Evolutionary conservation across 92 coral and sea anemone genomes (phyloP).

Genomic region (Umimayanthus chanpuru): DNA sequence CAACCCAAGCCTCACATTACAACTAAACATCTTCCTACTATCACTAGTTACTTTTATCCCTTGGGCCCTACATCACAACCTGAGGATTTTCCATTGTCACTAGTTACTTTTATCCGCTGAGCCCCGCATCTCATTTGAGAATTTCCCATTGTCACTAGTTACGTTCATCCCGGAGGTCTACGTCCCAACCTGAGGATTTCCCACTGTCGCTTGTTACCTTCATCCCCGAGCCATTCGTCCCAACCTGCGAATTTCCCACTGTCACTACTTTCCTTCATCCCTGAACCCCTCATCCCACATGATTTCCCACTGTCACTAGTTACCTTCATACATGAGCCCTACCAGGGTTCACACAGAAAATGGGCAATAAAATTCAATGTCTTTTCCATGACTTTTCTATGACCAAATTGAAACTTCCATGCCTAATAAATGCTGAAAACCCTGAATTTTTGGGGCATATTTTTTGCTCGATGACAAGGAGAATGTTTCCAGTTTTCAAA

Average conservation of each 20-base stretch:
- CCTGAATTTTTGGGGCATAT: too few relatives aligned
- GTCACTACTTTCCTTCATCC: conserved; percentile 41
- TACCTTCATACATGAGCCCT: not conserved
- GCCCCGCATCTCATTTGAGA: conserved; percentile 73
- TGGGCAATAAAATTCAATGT: too few relatives aligned
- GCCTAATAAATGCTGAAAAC: too few relatives aligned
- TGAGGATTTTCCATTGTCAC: not conserved
- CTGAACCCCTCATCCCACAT: too few relatives aligned
- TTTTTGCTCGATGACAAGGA: too few relatives aligned
- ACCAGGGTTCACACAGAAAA: too few relatives aligned
- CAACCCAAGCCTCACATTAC: not conserved
- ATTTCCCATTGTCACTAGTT: not conserved
- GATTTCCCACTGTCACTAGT: not conserved
- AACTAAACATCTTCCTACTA: not conserved
- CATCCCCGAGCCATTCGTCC: conserved; percentile 41
- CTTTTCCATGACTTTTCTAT: too few relatives aligned
- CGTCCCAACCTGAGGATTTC: not conserved
- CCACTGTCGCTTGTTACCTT: conserved; percentile 57
- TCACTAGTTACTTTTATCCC: not conserved
- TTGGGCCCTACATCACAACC: not conserved
- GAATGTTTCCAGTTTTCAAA: too few relatives aligned
- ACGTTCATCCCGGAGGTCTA: not conserved
- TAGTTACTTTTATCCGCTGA: conserved; percentile 84
- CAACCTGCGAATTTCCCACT: not conserved
- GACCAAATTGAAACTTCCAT: too few relatives aligned